Percentiles rank a stretch among this genome's conserved stretches.
Conservation (phyloP, 2,797 vertebrate genomes). For the Helarctos malayanus region DNA sequence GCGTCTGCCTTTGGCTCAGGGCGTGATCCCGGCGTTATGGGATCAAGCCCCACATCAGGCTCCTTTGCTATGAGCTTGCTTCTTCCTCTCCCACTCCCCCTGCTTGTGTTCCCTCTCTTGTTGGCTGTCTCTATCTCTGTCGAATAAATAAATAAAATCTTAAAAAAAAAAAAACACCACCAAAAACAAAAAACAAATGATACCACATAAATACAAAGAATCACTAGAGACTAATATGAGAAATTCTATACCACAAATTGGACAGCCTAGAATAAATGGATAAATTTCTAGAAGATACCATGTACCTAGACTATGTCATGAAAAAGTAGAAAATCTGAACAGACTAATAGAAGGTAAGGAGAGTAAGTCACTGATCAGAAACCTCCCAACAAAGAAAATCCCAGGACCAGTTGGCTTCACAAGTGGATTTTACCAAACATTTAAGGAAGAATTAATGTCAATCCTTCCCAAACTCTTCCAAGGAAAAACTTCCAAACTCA, state of each 20-base stretch:
- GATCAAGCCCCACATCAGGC: too few species aligned
- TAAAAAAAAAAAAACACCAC: too few species aligned
- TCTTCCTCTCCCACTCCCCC: too few species aligned
- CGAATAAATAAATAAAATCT: too few species aligned
- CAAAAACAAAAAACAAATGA: background rate
- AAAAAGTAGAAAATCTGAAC: background rate
- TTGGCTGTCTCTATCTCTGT: too few species aligned
- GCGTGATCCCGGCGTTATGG: too few species aligned
- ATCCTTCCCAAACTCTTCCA: background rate
- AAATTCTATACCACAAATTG: background rate
- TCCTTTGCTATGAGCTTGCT: too few species aligned
- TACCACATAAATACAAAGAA: background rate
- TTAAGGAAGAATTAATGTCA: background rate
- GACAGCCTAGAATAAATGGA: background rate
- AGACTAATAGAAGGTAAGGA: background rate
- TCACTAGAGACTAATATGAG: background rate
- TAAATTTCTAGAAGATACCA: background rate
- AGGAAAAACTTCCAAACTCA: background rate
- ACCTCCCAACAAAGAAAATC: background rate
- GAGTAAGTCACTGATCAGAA: background rate
- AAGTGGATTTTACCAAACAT: background rate
- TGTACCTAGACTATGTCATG: background rate
- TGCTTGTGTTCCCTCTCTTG: too few species aligned
- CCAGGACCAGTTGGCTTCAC: background rate
- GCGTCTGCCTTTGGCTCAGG: too few species aligned